Evolutionary conservation across 2,797 vertebrate species (phyloP).

Genomic region (Argya squamiceps): DNA sequence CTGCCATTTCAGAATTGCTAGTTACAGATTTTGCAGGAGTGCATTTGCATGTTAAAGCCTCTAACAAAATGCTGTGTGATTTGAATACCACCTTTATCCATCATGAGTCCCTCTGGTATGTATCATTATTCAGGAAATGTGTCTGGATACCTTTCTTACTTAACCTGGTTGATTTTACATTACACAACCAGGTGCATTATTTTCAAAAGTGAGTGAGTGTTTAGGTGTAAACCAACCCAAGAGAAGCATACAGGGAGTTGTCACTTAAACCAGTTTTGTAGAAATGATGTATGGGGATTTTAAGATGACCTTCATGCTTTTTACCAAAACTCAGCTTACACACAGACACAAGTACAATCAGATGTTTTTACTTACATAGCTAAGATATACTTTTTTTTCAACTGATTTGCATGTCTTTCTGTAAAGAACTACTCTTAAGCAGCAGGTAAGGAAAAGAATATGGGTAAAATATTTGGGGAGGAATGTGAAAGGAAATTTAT

Average conservation of each 20-base stretch:
- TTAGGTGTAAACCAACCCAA: not conserved
- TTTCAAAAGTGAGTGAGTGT: not conserved
- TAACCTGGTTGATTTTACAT: not conserved
- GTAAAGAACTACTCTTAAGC: not conserved
- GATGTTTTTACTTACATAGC: not conserved
- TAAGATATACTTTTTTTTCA: not conserved
- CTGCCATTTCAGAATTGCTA: not conserved
- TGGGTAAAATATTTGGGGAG: conserved; percentile 11
- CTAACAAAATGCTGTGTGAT: not conserved
- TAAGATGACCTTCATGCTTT: not conserved
- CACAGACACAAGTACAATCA: not conserved
- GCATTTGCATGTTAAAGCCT: not conserved
- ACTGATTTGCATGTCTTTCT: not conserved
- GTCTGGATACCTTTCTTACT: not conserved
- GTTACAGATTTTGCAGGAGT: not conserved
- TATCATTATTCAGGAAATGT: not conserved
- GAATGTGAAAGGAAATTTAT: conserved; percentile 69
- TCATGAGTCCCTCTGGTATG: not conserved
- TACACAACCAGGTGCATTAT: not conserved
- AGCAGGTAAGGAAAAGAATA: conserved; percentile 43
- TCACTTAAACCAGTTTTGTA: not conserved
- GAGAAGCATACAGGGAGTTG: not conserved
- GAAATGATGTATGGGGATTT: not conserved
- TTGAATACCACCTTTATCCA: not conserved
- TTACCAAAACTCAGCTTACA: not conserved